Evolutionary conservation across 2,888 invertebrate species (phyloP).

Genomic region (Prenolepis imparis): DNA sequence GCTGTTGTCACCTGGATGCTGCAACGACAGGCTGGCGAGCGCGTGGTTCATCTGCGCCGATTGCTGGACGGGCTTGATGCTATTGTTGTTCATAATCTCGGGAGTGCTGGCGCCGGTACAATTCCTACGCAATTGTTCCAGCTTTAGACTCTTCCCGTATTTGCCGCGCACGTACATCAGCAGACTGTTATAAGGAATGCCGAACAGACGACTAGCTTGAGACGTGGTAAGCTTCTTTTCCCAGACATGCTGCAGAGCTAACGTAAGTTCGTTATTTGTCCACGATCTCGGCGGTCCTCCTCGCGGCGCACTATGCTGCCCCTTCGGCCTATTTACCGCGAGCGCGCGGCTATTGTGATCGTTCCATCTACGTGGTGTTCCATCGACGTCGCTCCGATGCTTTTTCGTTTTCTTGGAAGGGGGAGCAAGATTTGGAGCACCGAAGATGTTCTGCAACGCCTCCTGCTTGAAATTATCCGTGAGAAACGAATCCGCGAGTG

Average conservation of each 20-base stretch:
- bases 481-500: constrained; percentile 79
- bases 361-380: constrained; percentile 81
- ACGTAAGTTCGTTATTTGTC: constrained; percentile 96
- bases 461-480: constrained; percentile 85
- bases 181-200: constrained; percentile 97
- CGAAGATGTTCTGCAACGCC: constrained; percentile 82
- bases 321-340: constrained; percentile 93
- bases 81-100: constrained; percentile 88
- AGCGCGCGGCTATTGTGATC: constrained; percentile 82
- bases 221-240: constrained; percentile 98
- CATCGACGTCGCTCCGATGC: constrained; percentile 75
- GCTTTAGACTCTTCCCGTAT: constrained; percentile 96
- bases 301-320: constrained; percentile 96
- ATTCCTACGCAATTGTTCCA: constrained; percentile 95
- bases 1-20: constrained; percentile 80
- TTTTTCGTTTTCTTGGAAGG: constrained; percentile 81
- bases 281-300: constrained; percentile 96
- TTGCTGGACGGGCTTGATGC: constrained; percentile 87
- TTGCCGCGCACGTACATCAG: constrained; percentile 97
- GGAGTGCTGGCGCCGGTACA: constrained; percentile 92
- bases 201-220: constrained; percentile 95
- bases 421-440: constrained; percentile 65
- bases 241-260: constrained; percentile 97
- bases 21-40: constrained; percentile 74
- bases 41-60: constrained; percentile 80